phyloP scores from a whole-genome alignment of 1,140 invertebrate species.

The Zophobas atratus region DNA sequence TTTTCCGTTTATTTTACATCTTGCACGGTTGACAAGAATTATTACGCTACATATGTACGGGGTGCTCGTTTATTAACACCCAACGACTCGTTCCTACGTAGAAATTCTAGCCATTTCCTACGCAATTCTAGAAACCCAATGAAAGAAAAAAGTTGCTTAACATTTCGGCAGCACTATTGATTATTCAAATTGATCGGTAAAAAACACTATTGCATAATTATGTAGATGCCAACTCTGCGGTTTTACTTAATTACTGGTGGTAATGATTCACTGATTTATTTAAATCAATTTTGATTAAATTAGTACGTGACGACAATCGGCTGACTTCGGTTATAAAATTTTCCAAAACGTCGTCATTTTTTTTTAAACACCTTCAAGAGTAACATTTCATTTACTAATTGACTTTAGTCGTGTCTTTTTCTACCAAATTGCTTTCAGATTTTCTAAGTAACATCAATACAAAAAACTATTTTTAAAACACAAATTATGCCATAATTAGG shows the following conservation, averaged over 20 bases:
- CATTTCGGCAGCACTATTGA: constrained; percentile 17
- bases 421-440: too few relatives aligned
- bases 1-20: not conserved
- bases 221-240: constrained; percentile 20
- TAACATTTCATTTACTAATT: too few relatives aligned
- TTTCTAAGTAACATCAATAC: too few relatives aligned
- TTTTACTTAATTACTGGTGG: constrained; percentile 3
- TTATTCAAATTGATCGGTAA: constrained; percentile 17
- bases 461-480: too few relatives aligned
- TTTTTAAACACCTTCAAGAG: too few relatives aligned
- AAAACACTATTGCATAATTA: constrained; percentile 29
- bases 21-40: not conserved
- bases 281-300: not conserved
- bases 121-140: not conserved
- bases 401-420: too few relatives aligned
- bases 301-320: not conserved
- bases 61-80: not conserved
- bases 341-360: too few relatives aligned
- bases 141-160: not conserved
- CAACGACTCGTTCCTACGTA: not conserved
- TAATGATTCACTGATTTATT: constrained; percentile 9
- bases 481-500: too few relatives aligned
- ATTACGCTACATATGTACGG: not conserved
- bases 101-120: not conserved
- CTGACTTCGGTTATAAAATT: not conserved